phyloP scores from a whole-genome alignment of 2,797 vertebrate genomes.

The Manis javanica region DNA sequence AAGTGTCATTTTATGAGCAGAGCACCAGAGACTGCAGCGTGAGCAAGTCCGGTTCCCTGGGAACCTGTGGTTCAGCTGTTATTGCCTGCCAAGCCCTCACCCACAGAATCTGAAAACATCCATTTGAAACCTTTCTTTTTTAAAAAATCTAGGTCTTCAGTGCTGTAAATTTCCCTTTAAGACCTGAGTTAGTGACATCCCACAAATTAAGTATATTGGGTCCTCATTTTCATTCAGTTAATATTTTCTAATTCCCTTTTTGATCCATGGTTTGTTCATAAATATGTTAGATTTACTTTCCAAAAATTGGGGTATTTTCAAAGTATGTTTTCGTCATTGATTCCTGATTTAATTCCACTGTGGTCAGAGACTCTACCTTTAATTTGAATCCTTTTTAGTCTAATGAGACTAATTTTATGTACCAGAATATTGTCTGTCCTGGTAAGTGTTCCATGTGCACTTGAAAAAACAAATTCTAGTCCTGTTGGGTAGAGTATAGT shows the following conservation, averaged over 20 bases:
- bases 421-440: neutral
- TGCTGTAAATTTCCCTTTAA: neutral
- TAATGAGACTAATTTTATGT: neutral
- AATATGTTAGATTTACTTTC: neutral
- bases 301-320: neutral
- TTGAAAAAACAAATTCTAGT: neutral
- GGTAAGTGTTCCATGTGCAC: neutral
- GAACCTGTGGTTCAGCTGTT: neutral
- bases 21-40: neutral
- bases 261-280: neutral
- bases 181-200: neutral
- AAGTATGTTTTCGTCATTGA: neutral
- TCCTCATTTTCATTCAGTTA: neutral
- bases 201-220: neutral
- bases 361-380: neutral
- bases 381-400: neutral
- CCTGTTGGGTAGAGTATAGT: neutral
- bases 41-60: neutral
- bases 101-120: neutral
- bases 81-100: no score
- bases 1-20: neutral
- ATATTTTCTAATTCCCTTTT: neutral
- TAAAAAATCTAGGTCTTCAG: neutral
- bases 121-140: neutral
- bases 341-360: neutral